These are phyloP conservation scores for Heterohyrax brucei DNA, from an alignment of 2,797 vertebrate genomes.

Conservation along the genomic window DNA sequence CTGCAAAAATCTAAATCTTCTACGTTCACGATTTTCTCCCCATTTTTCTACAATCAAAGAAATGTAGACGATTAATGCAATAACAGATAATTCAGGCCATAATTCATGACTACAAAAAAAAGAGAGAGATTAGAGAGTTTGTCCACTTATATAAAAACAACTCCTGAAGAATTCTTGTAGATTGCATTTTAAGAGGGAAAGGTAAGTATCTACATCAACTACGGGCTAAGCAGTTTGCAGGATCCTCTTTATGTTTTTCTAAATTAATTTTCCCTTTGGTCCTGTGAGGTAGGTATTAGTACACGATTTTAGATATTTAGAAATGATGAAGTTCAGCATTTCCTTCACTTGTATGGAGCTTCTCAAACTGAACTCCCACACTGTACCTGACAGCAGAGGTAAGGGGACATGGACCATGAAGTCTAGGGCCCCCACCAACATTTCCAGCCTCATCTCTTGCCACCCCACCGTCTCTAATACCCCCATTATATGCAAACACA, in stretches of 20 bases:
- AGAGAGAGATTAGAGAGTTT: neutral
- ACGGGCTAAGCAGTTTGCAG: neutral
- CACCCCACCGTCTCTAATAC: neutral
- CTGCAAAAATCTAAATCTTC: neutral
- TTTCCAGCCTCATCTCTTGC: neutral
- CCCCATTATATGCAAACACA: neutral
- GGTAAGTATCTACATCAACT: neutral
- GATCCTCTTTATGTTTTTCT: neutral
- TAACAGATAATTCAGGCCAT: neutral
- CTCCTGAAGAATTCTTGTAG: neutral
- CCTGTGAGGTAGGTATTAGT: neutral
- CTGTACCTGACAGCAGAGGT: neutral
- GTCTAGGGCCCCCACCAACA: neutral
- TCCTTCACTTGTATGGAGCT: neutral
- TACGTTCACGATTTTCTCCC: neutral
- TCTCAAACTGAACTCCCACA: neutral
- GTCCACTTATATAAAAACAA: conserved; percentile 31
- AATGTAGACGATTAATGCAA: neutral
- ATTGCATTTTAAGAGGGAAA: neutral
- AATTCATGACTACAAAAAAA: conserved; percentile 25
- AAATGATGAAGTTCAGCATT: neutral
- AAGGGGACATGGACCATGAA: neutral
- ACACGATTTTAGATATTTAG: neutral
- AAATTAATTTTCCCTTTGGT: conserved; percentile 3
- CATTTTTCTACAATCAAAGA: conserved; percentile 42